A percentile compares a stretch with the other conserved stretches of the same genome.
Conservation (phyloP, 1,140 invertebrate genomes). For the Ceratina calcarata region DNA sequence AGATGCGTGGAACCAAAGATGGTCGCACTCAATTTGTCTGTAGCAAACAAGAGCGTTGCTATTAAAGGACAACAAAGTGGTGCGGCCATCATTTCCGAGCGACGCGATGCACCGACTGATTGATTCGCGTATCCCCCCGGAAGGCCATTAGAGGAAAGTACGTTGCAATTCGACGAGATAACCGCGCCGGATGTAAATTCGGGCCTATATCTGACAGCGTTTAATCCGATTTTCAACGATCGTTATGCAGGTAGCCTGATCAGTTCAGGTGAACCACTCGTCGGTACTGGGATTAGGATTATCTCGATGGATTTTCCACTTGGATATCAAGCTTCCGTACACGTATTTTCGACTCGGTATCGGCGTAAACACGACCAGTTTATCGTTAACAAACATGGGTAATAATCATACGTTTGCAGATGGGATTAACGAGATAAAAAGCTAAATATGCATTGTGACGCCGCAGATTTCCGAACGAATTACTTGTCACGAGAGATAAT, state of each 20-base stretch:
- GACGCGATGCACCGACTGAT: constrained; percentile 27
- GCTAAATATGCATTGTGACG: background rate
- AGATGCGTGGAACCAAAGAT: too few relatives aligned
- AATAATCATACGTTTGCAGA: background rate
- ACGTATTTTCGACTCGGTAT: background rate
- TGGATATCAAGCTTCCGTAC: constrained; percentile 28
- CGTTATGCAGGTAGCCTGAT: constrained; percentile 43
- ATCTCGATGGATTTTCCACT: constrained; percentile 45
- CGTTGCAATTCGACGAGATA: constrained; percentile 41
- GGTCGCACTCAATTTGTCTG: constrained; percentile 12
- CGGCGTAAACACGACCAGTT: constrained; percentile 8
- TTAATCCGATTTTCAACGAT: constrained; percentile 53
- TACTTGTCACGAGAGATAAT: background rate
- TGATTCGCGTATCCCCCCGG: constrained; percentile 40
- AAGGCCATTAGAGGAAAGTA: constrained; percentile 44
- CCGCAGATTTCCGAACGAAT: background rate
- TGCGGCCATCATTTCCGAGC: constrained; percentile 19
- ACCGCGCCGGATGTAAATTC: constrained; percentile 43
- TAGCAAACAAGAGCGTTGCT: constrained; percentile 2
- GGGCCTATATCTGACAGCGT: constrained; percentile 40
- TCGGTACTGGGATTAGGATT: constrained; percentile 51
- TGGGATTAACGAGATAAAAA: background rate
- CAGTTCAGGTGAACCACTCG: constrained; percentile 40
- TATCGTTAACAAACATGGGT: background rate
- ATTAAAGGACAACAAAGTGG: constrained; percentile 35